phyloP scores from a whole-genome alignment of 92 coral and sea anemone species.

The Paramuricea clavata region DNA sequence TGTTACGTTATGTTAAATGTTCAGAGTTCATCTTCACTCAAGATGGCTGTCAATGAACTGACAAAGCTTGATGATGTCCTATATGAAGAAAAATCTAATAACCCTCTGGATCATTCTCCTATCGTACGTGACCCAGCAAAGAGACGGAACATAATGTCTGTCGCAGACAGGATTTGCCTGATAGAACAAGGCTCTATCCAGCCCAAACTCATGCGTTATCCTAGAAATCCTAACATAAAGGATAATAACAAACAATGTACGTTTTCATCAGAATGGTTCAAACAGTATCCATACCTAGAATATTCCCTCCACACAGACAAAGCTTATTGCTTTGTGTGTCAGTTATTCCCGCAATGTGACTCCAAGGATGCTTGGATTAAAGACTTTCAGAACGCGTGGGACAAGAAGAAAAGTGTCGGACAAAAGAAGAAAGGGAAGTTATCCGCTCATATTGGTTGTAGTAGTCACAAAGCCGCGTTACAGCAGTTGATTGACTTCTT shows the following conservation, averaged over 20 bases:
- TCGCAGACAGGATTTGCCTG: background rate
- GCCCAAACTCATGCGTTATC: background rate
- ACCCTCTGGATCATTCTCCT: background rate
- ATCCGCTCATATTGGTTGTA: background rate
- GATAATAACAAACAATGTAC: constrained; percentile 7
- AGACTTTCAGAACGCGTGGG: background rate
- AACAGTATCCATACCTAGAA: constrained; percentile 15
- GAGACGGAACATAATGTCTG: background rate
- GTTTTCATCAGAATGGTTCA: constrained; percentile 10
- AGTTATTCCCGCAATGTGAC: background rate
- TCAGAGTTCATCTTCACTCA: constrained; percentile 6
- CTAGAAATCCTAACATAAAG: background rate
- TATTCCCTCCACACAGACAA: background rate
- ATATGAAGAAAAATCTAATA: background rate
- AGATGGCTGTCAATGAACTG: constrained; percentile 1
- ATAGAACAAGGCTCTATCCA: background rate
- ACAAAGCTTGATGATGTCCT: background rate
- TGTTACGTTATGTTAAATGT: too few species aligned
- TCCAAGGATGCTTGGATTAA: constrained; percentile 14
- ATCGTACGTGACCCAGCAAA: background rate
- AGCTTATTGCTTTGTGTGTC: constrained; percentile 23
- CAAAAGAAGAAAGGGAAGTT: constrained; percentile 17
- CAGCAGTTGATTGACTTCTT: constrained; percentile 4
- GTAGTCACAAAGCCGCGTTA: constrained; percentile 1
- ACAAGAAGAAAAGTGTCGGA: constrained; percentile 15